These are phyloP conservation scores for Mungos mungo DNA, from an alignment of 2,113 vertebrate genomes.

Conservation along the genomic window DNA sequence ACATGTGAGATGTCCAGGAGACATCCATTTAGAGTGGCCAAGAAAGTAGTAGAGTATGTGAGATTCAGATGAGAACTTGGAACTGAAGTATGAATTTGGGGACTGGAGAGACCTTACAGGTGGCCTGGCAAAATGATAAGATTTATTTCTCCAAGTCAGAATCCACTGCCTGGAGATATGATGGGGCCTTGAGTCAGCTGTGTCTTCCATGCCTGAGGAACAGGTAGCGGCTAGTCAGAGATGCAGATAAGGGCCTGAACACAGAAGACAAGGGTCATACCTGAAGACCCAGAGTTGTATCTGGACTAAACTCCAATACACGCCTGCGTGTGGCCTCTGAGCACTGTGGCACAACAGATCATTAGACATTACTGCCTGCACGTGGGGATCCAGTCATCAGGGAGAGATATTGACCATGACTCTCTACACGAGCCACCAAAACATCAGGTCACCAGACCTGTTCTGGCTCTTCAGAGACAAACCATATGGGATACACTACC, in stretches of 20 bases:
- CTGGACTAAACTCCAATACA: not conserved
- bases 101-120: not conserved
- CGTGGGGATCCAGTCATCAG: not conserved
- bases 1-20: not conserved
- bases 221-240: not conserved
- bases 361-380: not conserved
- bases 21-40: not conserved
- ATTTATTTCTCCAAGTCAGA: not conserved
- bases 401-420: not conserved
- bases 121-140: not conserved
- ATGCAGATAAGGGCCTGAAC: not conserved
- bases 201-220: not conserved
- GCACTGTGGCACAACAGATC: not conserved
- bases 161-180: not conserved
- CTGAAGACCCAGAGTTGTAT: not conserved
- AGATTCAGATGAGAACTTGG: not conserved
- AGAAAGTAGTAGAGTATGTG: not conserved
- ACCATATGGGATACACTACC: not conserved
- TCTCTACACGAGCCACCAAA: not conserved
- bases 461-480: not conserved
- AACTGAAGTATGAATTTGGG: not conserved
- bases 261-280: not conserved
- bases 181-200: not conserved
- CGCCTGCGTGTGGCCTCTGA: not conserved
- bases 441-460: not conserved